These are phyloP conservation scores for Pseudomyrmex dendroicus DNA, from an alignment of 1,140 invertebrate species.

Conservation along the genomic window DNA sequence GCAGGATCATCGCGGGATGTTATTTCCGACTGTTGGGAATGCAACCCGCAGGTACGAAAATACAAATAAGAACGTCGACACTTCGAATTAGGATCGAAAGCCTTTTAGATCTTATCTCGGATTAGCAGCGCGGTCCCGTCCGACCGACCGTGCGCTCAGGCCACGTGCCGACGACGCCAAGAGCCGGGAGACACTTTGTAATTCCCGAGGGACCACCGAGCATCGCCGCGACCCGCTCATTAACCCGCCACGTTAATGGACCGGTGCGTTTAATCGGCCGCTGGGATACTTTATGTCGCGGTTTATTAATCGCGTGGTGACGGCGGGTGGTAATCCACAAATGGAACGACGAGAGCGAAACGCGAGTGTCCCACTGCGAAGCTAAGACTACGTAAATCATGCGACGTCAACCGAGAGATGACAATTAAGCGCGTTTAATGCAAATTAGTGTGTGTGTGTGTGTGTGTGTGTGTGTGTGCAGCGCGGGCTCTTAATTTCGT, in stretches of 20 bases:
- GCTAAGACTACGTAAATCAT: constrained; percentile 14
- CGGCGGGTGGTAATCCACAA: constrained; percentile 26
- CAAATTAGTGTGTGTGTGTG: background rate
- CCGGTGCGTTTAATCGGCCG: constrained; percentile 36
- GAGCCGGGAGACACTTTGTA: constrained; percentile 25
- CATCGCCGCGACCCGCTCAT: constrained; percentile 2
- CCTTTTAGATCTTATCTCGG: constrained; percentile 72
- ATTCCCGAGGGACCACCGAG: constrained; percentile 42
- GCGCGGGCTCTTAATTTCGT: background rate
- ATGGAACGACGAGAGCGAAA: constrained; percentile 13
- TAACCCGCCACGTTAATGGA: constrained; percentile 57
- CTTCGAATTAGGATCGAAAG: constrained; percentile 74
- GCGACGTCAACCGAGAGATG: background rate
- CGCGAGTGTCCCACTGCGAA: background rate
- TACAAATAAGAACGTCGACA: constrained; percentile 75
- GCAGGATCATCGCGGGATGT: constrained; percentile 64
- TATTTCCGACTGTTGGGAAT: constrained; percentile 70
- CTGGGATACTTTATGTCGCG: constrained; percentile 5
- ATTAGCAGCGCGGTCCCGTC: constrained; percentile 34
- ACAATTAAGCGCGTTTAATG: constrained; percentile 1
- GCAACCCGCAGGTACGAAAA: constrained; percentile 69
- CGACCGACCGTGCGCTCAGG: constrained; percentile 37
- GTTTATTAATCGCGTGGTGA: constrained; percentile 19
- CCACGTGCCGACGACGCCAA: constrained; percentile 60
- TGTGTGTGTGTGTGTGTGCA: too few species aligned